Base-by-base conservation (phyloP, 2,888 invertebrate species). In the Mesoligia furuncula region DNA sequence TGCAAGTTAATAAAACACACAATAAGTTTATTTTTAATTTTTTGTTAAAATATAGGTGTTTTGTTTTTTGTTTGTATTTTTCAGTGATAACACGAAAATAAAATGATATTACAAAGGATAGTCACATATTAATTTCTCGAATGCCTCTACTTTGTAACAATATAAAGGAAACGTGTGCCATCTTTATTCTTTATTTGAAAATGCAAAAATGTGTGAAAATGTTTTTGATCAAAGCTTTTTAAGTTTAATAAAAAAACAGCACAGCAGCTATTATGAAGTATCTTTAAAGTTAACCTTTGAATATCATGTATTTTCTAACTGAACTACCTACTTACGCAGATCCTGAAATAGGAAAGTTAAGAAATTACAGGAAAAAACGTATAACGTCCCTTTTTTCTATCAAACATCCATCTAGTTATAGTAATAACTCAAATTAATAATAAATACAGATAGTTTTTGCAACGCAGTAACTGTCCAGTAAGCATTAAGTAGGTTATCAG, bases 401-500 rank as follows among this genome's bases (percentile, higher is more conserved):
- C n/a, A 45, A 45, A 45, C 9, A 59, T 75, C 24, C 13, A 62
- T 62, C 36, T 66, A 78, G 48, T 27, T 73, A 36, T 48, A 84
- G 42, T 66, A 57, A 67, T 80, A 69, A 64, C 36, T 69, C 31
- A 66, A 84, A 76, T 72, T 76, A 81, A 68, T 83, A 77, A 79
- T 80, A 48, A 20, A 77, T 71, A 71, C 74, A 77, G 78, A 82
- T 86, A 88, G 92, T 93, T 93, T 94, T 93, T 92, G 92, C 91
- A 93, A 90, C 93, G 93, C 93, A 93, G 90, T 93, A 90, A 86
- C 84, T 90, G 87, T 84, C 81, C 84, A 88, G 85, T 86, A 84
- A 86, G 82, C 81, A 87, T 64, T 86, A 94, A 94, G 91, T 95
- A 89, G 96, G 96, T 94, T 96, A 96, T 96, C 96, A 88, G 78